Evolutionary conservation across 1,140 invertebrate genomes (phyloP).

Genomic region (Watersipora subatra): DNA sequence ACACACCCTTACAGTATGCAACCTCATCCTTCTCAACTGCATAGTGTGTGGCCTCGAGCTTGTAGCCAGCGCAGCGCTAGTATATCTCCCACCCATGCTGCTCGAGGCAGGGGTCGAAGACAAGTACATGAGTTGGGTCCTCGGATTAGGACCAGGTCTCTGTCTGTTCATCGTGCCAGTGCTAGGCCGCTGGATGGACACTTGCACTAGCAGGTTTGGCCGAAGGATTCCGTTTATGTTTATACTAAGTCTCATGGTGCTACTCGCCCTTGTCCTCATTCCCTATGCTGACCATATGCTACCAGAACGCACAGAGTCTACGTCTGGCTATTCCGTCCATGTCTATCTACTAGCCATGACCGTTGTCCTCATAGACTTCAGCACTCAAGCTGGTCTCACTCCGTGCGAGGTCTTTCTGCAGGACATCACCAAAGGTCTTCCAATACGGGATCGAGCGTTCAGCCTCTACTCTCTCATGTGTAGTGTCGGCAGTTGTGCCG

Average conservation of each 20-base stretch:
- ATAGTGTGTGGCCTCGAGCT: slow-evolving; percentile 44
- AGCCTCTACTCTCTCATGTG: slow-evolving; percentile 43
- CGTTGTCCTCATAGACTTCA: slow-evolving; percentile 42
- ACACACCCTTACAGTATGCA: no score
- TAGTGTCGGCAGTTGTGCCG: slow-evolving; percentile 42
- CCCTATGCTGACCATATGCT: slow-evolving; percentile 28
- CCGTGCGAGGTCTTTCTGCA: slow-evolving; percentile 43
- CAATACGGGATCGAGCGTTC: slow-evolving; percentile 36
- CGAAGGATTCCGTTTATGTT: slow-evolving; percentile 43
- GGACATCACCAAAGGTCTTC: slow-evolving; percentile 32
- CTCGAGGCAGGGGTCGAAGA: slow-evolving; percentile 43
- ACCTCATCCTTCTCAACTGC: slow-evolving; percentile 37
- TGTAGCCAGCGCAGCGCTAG: slow-evolving; percentile 42
- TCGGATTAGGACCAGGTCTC: slow-evolving; percentile 40
- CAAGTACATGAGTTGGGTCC: slow-evolving; percentile 38
- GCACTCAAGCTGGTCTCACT: slow-evolving; percentile 41
- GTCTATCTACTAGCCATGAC: slow-evolving; percentile 31
- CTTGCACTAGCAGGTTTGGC: slow-evolving; percentile 37
- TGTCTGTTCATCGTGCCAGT: slow-evolving; percentile 41
- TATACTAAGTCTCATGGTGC: slow-evolving; percentile 28
- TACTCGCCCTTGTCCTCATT: slow-evolving; percentile 35
- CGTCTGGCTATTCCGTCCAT: slow-evolving; percentile 16
- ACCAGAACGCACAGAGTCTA: slow-evolving; percentile 16
- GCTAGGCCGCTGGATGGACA: slow-evolving; percentile 40
- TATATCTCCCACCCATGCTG: slow-evolving; percentile 44